Conservation (phyloP, 2,797 vertebrate genomes). For the Coluber constrictor region DNA sequence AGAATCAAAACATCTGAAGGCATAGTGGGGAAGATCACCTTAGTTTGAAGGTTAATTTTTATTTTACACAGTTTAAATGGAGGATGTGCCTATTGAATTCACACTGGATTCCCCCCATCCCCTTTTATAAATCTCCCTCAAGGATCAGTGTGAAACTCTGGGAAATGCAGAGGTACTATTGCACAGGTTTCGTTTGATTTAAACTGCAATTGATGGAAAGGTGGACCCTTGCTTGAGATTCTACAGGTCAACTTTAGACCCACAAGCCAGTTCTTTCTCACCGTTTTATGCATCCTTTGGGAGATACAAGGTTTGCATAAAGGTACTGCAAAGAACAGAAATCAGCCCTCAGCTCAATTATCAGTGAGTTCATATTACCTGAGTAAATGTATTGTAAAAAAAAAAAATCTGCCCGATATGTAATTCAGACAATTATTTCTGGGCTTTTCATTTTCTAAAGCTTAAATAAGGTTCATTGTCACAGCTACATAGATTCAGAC, state of each 20-base stretch:
- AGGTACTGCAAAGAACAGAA: background rate
- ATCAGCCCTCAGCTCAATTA: background rate
- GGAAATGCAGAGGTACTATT: background rate
- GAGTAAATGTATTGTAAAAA: background rate
- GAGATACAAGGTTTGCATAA: background rate
- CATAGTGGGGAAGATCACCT: background rate
- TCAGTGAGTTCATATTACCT: background rate
- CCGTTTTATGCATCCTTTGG: background rate
- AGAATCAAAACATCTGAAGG: background rate
- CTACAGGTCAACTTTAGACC: background rate
- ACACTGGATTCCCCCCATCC: background rate
- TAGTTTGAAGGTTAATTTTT: background rate
- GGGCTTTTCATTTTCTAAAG: background rate
- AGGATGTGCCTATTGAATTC: background rate
- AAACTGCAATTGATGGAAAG: background rate
- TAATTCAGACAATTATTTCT: background rate
- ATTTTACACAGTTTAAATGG: background rate
- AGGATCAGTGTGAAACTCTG: background rate
- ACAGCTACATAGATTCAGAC: background rate
- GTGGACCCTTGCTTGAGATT: background rate
- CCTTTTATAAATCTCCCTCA: background rate
- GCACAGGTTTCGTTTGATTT: background rate
- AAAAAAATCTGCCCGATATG: background rate
- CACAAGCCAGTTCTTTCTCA: background rate
- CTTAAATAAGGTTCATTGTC: background rate